Conservation (phyloP, 30 jellyfish, hydroid and myxozoan genomes). For the Aurelia aurita complex sp. Pacific region DNA sequence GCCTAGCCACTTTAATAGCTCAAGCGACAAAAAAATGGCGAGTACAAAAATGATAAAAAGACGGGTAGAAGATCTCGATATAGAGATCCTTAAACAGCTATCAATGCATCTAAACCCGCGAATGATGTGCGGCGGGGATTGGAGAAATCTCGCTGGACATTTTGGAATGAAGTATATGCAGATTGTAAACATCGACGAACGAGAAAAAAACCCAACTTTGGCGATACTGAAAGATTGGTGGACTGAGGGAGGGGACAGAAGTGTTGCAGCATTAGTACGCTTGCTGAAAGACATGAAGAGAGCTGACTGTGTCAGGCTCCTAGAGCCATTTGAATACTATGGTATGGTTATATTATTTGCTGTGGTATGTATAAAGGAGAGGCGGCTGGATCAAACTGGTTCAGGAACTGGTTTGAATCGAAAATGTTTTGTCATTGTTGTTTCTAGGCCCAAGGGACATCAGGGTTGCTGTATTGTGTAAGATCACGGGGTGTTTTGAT, state of each 20-base stretch:
- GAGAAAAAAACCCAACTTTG: constrained; percentile 61
- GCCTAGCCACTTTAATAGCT: neutral
- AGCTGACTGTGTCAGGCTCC: constrained; percentile 26
- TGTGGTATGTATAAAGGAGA: too few species aligned
- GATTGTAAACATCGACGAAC: constrained; percentile 25
- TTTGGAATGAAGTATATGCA: constrained; percentile 28
- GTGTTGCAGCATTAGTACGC: constrained; percentile 8
- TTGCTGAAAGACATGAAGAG: constrained; percentile 12
- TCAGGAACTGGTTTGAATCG: too few species aligned
- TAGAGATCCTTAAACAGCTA: constrained; percentile 20
- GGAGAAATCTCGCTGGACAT: constrained; percentile 69
- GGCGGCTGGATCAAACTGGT: too few species aligned
- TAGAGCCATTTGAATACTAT: constrained; percentile 36
- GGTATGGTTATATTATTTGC: constrained; percentile 5
- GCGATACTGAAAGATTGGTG: constrained; percentile 71
- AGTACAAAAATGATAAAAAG: neutral
- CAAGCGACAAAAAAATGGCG: neutral
- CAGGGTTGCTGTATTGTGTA: too few species aligned
- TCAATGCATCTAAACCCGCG: constrained; percentile 58
- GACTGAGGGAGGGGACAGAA: constrained; percentile 37
- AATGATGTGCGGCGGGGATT: constrained; percentile 64
- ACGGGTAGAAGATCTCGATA: constrained; percentile 57
- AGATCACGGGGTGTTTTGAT: too few species aligned
- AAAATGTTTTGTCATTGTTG: too few species aligned
- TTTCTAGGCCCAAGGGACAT: too few species aligned